These are phyloP conservation scores for Pseudococcus jackbeardsleyi DNA, from an alignment of 2,888 invertebrate genomes.

Conservation along the genomic window DNA sequence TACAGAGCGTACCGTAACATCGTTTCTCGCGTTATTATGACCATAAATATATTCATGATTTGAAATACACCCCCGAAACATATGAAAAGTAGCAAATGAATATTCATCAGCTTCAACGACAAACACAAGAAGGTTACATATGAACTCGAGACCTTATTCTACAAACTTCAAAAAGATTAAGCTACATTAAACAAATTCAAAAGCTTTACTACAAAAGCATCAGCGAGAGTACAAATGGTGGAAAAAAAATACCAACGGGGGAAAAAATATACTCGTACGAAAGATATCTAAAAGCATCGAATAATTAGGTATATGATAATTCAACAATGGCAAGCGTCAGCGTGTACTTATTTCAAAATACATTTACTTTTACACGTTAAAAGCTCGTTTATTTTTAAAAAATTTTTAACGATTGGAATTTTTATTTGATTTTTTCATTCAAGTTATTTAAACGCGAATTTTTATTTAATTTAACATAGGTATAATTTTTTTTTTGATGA, in stretches of 20 bases:
- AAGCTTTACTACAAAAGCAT: not conserved
- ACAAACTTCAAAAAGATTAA: slow-evolving; percentile 55
- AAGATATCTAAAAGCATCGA: slow-evolving; percentile 18
- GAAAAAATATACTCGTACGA: not conserved
- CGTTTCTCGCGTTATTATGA: not conserved
- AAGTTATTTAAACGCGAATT: slow-evolving; percentile 31
- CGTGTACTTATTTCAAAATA: not conserved
- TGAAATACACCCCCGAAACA: slow-evolving; percentile 27
- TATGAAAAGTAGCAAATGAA: slow-evolving; percentile 45
- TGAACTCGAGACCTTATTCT: slow-evolving; percentile 44
- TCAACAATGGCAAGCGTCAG: slow-evolving; percentile 37
- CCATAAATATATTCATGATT: slow-evolving; percentile 53
- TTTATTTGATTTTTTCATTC: not conserved
- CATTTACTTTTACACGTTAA: not conserved
- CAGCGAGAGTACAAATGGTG: not conserved
- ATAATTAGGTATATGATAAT: slow-evolving; percentile 40
- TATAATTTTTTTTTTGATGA: no score
- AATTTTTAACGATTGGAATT: slow-evolving; percentile 35
- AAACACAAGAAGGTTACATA: slow-evolving; percentile 28
- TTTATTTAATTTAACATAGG: not conserved
- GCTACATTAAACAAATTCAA: slow-evolving; percentile 54
- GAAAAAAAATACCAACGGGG: not conserved
- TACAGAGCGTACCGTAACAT: not conserved
- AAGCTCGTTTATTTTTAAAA: slow-evolving; percentile 24
- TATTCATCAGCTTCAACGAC: slow-evolving; percentile 54